phyloP scores from a whole-genome alignment of 2,888 invertebrate genomes.

The Crematogaster levior region DNA sequence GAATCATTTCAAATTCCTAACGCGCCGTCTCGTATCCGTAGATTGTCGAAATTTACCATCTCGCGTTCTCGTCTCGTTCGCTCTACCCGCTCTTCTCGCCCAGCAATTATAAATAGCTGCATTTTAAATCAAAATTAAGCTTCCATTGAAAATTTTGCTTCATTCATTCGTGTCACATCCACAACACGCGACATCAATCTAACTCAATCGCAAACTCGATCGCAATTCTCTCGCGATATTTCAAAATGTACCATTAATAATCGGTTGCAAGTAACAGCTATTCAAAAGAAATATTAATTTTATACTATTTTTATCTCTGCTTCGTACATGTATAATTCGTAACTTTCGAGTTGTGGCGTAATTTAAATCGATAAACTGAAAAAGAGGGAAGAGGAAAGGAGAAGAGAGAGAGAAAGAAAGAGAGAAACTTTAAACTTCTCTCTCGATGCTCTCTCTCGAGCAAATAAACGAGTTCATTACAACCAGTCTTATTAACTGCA shows the following conservation, averaged over 20 bases:
- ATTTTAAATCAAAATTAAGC: slow-evolving; percentile 22
- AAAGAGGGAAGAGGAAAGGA: background rate
- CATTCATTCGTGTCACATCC: background rate
- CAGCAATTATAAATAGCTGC: slow-evolving; percentile 7
- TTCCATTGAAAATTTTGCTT: slow-evolving; percentile 13
- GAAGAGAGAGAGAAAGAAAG: background rate
- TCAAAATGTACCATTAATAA: background rate
- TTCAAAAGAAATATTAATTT: background rate
- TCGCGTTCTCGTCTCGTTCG: background rate
- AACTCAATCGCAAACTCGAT: background rate
- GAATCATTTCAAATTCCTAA: slow-evolving; percentile 58
- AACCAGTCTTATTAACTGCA: slow-evolving; percentile 67
- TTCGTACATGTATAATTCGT: background rate
- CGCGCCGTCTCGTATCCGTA: slow-evolving; percentile 36
- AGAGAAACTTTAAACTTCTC: slow-evolving; percentile 13
- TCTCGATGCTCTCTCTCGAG: background rate
- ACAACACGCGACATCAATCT: background rate
- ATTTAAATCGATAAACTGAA: slow-evolving; percentile 12
- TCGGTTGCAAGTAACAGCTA: background rate
- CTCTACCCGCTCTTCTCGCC: background rate
- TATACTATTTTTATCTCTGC: background rate
- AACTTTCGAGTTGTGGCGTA: background rate
- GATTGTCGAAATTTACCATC: slow-evolving; percentile 43
- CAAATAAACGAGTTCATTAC: slow-evolving; percentile 64
- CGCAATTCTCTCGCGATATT: slow-evolving; percentile 6